Base-by-base conservation (phyloP, 2,113 vertebrate genomes). In the Pogona vitticeps region DNA sequence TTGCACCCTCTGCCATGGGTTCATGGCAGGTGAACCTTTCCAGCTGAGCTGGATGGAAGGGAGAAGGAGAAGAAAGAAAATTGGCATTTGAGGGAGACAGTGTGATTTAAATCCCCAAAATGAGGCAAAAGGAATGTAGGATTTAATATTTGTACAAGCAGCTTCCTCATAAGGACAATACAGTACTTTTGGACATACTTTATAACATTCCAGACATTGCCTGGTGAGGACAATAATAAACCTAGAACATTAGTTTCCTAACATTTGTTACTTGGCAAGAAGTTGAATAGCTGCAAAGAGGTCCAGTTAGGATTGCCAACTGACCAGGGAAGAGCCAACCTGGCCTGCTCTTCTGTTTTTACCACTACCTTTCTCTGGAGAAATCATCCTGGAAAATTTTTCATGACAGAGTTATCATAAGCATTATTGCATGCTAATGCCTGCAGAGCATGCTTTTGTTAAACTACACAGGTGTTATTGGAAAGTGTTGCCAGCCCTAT, bases 121-220 rank as follows among this genome's bases (percentile, higher is more conserved):
- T 3, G 9, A 73, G 31, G 33, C 52, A 78, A 85, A 0, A 42
- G 63, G 68, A 80, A 87, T 86, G 81, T 83, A 91, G 80, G 31
- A 42, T 77, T 71, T 80, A 78, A 58, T 0, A 1, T 12, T 56
- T 72, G 83, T 38, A 38, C 56, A 3, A 3, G 65, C 0, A 0
- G 58, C 40, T 0, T 0, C n/a, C 0, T 0, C n/a, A 46, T 0
- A 1, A 33, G 73, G 67, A 31, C 17, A 58, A n/a, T n/a, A n/a
- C 26, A 26, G 20, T 38, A 2, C 85, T 67, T 65, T 26, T 33
- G 5, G 17, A 33, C 28, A 65, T 0, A 1, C 15, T 80, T 26
- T 28, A 31, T 15, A 59, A 14, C 33, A 67, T 38, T 46, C 52
- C 56, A 71, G 1, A 71, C 70, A 71, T 71, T 70, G 70, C 33